These are phyloP conservation scores for Cryptops parisi DNA, from an alignment of 2,888 invertebrate species.

Conservation along the genomic window DNA sequence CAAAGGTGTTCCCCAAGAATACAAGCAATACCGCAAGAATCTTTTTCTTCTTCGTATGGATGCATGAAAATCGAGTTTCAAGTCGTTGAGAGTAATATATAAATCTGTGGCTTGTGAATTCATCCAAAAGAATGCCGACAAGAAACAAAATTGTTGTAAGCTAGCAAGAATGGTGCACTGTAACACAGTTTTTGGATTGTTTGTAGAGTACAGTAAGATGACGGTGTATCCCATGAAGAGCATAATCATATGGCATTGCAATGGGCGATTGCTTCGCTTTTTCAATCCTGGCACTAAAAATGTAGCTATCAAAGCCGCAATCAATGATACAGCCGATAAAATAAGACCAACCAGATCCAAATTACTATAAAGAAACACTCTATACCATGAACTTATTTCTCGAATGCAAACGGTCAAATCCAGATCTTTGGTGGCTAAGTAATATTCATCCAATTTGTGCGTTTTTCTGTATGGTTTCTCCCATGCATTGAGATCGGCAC, in stretches of 20 bases:
- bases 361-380: too few relatives aligned
- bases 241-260: background rate
- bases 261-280: background rate
- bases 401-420: background rate
- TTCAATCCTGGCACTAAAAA: background rate
- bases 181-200: too few relatives aligned
- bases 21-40: background rate
- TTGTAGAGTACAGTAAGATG: background rate
- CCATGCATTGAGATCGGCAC: background rate
- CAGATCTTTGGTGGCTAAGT: background rate
- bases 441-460: background rate
- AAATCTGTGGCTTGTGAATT: background rate
- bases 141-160: background rate
- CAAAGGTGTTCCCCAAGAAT: background rate
- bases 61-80: background rate
- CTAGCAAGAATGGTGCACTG: background rate
- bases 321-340: background rate
- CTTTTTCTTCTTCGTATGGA: background rate
- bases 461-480: background rate
- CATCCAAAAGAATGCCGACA: conserved; percentile 1
- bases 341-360: background rate
- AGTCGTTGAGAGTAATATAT: background rate
- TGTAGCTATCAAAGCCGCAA: background rate
- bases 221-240: background rate
- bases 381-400: too few relatives aligned